Base-by-base conservation (phyloP, 2,797 vertebrate species). In the Gobio occitaniae region DNA sequence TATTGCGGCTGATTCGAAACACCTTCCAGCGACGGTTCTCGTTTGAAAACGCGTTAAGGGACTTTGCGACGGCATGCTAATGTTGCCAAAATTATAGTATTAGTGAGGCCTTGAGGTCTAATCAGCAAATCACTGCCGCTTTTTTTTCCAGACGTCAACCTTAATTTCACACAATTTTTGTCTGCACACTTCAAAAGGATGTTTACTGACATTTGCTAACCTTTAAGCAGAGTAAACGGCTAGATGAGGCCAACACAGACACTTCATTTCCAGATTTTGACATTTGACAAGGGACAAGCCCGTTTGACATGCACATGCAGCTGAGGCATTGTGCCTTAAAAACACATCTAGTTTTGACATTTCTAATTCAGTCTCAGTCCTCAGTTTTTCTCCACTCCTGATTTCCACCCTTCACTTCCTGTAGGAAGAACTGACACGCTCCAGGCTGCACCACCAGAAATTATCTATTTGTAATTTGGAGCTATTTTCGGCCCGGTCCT, bases 381-480 rank as follows among this genome's bases (percentile, higher is more conserved):
- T 84, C 66, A 78, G 82, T 15, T 12, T 25, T 79, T 78, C 54
- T 79, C 41, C 61, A n/a, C 50, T 79, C 47, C 36, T 76, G 29
- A 80, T 36, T 48, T 70, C 54, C 68, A 63, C 25, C 56, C 47
- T 74, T 63, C 68, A 59, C 63, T 70, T 82, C 74, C 74, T 71
- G 50, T 78, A 29, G 61, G 87, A 75, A 72, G 82, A 87, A 66
- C 82, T 78, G 84, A 83, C 86, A 59, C 70, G 82, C 92, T 91
- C 83, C 80, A 88, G 89, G 90, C 90, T 38, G 86, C 74, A 82
- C 90, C 91, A 89, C 91, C 89, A 92, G 93, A 94, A 93, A 92
- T 32, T 90, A 94, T 94, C 91, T 93, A 89, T 92, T 93, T 91
- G 90, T 93, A 93, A 93, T 93, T 91, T 85, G 41, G 61, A 88